Percentiles rank a stretch among this genome's conserved stretches.
Conservation (phyloP, 2,797 vertebrate genomes). For the Somateria mollissima region DNA sequence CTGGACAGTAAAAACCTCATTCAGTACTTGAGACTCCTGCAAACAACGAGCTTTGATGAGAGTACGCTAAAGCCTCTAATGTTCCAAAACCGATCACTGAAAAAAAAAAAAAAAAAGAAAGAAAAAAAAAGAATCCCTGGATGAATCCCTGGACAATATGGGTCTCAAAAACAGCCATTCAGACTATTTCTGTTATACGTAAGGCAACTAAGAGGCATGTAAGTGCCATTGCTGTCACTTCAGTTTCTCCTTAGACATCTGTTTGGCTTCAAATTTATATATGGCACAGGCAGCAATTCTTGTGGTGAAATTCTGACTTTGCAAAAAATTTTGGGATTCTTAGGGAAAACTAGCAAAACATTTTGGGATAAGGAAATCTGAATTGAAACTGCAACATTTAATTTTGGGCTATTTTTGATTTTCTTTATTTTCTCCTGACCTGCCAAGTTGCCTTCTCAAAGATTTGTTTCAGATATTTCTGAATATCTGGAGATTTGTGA, state of each 20-base stretch:
- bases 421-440: not conserved
- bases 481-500: not conserved
- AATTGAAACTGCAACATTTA: not conserved
- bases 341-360: not conserved
- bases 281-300: not conserved
- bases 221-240: not conserved
- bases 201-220: not conserved
- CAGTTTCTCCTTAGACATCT: not conserved
- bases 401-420: not conserved
- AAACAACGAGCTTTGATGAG: conserved; percentile 19
- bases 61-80: not conserved
- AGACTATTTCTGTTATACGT: not conserved
- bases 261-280: not conserved
- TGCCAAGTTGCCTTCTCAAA: not conserved
- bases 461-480: not conserved
- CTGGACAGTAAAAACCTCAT: conserved; percentile 35
- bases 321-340: not conserved
- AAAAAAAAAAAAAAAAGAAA: not conserved
- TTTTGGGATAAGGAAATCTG: not conserved
- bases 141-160: not conserved
- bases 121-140: not conserved
- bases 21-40: conserved; percentile 11
- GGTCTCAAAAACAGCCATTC: not conserved
- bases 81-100: not conserved
- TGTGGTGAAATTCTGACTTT: not conserved